Base-by-base conservation (phyloP, 2,888 invertebrate species). In the Parelbella ahira region DNA sequence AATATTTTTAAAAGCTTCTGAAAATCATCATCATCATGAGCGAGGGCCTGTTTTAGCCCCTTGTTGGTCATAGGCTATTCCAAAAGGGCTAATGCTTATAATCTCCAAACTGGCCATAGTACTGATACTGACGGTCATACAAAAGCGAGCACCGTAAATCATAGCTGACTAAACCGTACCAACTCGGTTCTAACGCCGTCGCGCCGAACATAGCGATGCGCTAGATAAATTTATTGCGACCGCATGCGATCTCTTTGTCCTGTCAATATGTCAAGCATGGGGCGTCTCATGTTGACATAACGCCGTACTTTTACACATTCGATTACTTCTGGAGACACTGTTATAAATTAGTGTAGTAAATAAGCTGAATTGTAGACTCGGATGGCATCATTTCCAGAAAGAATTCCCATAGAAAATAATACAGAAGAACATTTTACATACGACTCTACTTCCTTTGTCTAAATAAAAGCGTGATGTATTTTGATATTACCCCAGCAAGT, bases 201-300 rank as follows among this genome's bases (percentile, higher is more conserved):
- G 27, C 39, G 43, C 13, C 45, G 24, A 41, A 48, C 44, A 50
- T 47, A 42, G 45, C 50, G 67, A 61, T 63, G 62, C 65, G 70
- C 65, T 65, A 78, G 63, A 83, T 81, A 77, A 79, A 81, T 81
- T 65, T 69, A 72, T 51, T 32, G 25, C 32, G 25, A 56, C 54
- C 65, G 67, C 56, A 63, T 52, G 67, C 62, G 56, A 66, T 74
- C 73, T 74, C 83, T 84, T 83, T 86, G 84, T 86, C 69, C 81
- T 70, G 83, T 83, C 84, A 84, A 84, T 84, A 79, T 79, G 81
- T 80, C 83, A 80, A 65, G 63, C 56, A 54, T 62, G 63, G 62
- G 58, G 51, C 63, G 61, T 57, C 66, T 64, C 59, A 58, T 56
- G 78, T 63, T 73, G 79, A 79, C 72, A 74, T 66, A 70, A 68